Evolutionary conservation across 2,113 vertebrate species (phyloP), one percentile per base, ranked within the genome.

Genomic region (Gulo gulo): DNA sequence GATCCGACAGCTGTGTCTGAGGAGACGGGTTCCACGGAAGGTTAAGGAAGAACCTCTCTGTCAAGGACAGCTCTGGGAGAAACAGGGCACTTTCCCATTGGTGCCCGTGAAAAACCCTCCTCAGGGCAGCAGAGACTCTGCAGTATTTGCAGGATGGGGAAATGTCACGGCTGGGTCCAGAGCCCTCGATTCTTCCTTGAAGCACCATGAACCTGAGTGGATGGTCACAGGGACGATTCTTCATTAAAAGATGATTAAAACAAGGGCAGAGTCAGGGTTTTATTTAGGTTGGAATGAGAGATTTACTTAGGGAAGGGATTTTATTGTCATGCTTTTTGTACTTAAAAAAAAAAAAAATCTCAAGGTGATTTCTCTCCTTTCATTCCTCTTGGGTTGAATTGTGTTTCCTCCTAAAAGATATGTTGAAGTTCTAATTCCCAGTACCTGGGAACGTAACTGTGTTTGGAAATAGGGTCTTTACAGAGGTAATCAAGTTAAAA

Each of bases 161-260:
- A 42, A 82, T 9, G 4, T 0, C 12, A 9, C 0, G 7, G 61
- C 7, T 1, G 0, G 24, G 20, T 15, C 20, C 31, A 29, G 15
- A 10, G 15, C 55, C 69, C 86, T 79, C 16, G 12, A n/a, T 4
- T 67, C 73, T 67, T 57, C 52, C 13, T 14, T 0, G 4, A 59
- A 85, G 23, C 9, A 2, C 59, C 13, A 1, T 20, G 31, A 59
- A 9, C 50, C 24, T 39, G 18, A 86, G 29, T 50, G 11, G 21
- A 8, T 45, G 74, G 20, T 50, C n/a, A 2, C 31, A 12, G n/a
- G 14, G 12, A 23, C 0, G 29, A 36, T 29, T 50, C 24, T 57
- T 45, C 26, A 26, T 61, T 55, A n/a, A 50, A 47, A 13, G 42
- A 29, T 16, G 16, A 85, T 78, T 85, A 63, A 65, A 76, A 90